Percentiles rank a stretch among this genome's conserved stretches.
These are phyloP conservation scores for Amorpha juglandis DNA, from an alignment of 2,888 invertebrate species.

Conservation along the genomic window DNA sequence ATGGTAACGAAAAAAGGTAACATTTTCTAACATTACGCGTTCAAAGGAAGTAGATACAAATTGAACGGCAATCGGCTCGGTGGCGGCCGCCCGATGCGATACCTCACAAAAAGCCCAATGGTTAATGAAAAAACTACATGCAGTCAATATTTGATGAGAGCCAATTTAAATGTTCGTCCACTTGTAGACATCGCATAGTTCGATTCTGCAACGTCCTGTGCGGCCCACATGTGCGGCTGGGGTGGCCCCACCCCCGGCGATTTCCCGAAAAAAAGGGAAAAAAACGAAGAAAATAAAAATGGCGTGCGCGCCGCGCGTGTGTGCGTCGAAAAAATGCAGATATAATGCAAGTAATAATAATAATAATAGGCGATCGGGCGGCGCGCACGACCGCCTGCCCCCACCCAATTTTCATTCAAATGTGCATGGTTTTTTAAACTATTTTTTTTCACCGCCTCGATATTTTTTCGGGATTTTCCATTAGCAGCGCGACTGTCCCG, in stretches of 20 bases:
- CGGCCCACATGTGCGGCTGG: slow-evolving; percentile 61
- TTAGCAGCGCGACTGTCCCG: slow-evolving; percentile 74
- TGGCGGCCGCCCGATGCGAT: slow-evolving; percentile 41
- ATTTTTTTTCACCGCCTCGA: slow-evolving; percentile 67
- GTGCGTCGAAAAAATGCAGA: slow-evolving; percentile 82
- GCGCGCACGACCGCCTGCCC: slow-evolving; percentile 61
- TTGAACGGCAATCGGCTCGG: slow-evolving; percentile 60
- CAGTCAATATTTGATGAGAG: slow-evolving; percentile 84
- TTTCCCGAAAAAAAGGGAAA: slow-evolving; percentile 75
- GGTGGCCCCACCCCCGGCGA: slow-evolving; percentile 61
- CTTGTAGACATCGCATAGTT: slow-evolving; percentile 84
- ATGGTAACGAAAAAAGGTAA: slow-evolving; percentile 34
- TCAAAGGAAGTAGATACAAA: slow-evolving; percentile 69
- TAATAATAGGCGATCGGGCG: slow-evolving; percentile 81
- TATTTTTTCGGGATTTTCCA: slow-evolving; percentile 81
- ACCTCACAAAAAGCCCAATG: slow-evolving; percentile 72
- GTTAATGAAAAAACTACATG: slow-evolving; percentile 83
- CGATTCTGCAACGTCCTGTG: slow-evolving; percentile 56
- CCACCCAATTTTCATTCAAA: slow-evolving; percentile 83
- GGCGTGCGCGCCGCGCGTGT: slow-evolving; percentile 67
- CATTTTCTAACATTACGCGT: slow-evolving; percentile 37
- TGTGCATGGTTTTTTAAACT: slow-evolving; percentile 76
- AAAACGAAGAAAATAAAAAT: slow-evolving; percentile 78
- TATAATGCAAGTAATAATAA: slow-evolving; percentile 84
- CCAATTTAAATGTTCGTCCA: slow-evolving; percentile 84